Evolutionary conservation across 1,140 invertebrate species (phyloP), one percentile per base, ranked within the genome.

Genomic region (Zaprionus africanus): DNA sequence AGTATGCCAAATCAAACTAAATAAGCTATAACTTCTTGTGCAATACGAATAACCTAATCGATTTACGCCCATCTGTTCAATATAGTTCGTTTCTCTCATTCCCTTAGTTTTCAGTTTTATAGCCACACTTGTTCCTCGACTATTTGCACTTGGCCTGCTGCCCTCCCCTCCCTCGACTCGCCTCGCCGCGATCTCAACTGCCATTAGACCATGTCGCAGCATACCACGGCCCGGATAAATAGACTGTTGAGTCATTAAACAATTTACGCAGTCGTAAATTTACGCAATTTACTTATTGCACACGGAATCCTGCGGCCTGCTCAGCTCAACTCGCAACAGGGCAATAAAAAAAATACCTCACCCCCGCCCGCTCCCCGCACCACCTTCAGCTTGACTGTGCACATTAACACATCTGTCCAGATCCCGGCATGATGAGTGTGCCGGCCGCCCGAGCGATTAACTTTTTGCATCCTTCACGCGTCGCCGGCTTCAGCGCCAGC

Each of bases 231-330:
- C 79, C 43, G 73, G 76, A 79, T 90, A 90, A 90, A 90, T 90
- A 90, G 79, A 90, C 81, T 82, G 86, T 88, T 82, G 79, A 91
- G 88, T 91, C 88, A 91, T 91, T 91, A 91, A 91, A 91, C 88
- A 91, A 91, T 91, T 91, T 91, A 91, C 88, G 79, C 84, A 91
- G 88, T 84, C 70, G 91, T 91, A 91, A 91, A 91, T 91, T 91
- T 91, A 88, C 88, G 84, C 88, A 91, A 91, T 91, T 91, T 85
- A 91, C 84, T 91, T 91, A 91, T 82, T 78, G 81, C 43, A 64
- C 12, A 43, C 57, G 22, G 36, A 58, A 73, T 56, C 28, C 57
- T 73, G 60, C 22, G 64, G 69, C 63, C 59, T 15, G 19, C 17
- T 24, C 46, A 24, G 26, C 60, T 63, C 57, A 56, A 66, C 71